Evolutionary conservation across 2,888 invertebrate species (phyloP), one percentile per base, ranked within the genome.

Genomic region (Hymenopus coronatus): DNA sequence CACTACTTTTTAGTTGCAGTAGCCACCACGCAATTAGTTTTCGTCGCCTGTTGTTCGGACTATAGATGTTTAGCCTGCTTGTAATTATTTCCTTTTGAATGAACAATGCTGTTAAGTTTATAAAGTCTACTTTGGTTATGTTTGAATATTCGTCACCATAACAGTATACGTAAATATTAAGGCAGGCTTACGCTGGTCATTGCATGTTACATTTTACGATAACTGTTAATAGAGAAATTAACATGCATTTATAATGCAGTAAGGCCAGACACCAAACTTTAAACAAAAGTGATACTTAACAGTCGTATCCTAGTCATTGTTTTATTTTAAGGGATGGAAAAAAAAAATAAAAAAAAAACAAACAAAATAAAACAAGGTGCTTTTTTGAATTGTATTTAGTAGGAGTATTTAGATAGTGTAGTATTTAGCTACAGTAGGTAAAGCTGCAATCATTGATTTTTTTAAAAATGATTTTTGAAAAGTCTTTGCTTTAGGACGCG

Each of bases 311-410:
- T 87, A 30, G 25, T 28, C 46, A 86, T 86, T n/a, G 30, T 87
- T 87, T 87, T 87, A 82, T 82, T 87, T 87, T 87, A 87, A 87
- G 33, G 82, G 81, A 82, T 87, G 87, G 70, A 87, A 87, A 30
- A 40, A 86, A 85, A 85, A 7, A 25, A 54, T n/a, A 28, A 85
- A 85, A 9, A 82, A 25, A 82, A 87, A 30, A 81, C 54, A 15
- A 82, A 28, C 30, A 87, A 82, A n/a, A 81, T 81, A 40, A 82
- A 30, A 54, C 33, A 87, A 87, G 87, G 87, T 87, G 87, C 87
- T 87, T 87, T 86, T 87, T 87, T 87, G 87, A 87, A 87, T 87
- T 87, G 82, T 87, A 87, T 87, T 87, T 87, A 40, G 30, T 87
- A 87, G 82, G 33, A 82, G 82, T 82, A 82, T 82, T 20, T 87